Conservation (phyloP, 2,797 vertebrate genomes). For the Leuciscus waleckii region DNA sequence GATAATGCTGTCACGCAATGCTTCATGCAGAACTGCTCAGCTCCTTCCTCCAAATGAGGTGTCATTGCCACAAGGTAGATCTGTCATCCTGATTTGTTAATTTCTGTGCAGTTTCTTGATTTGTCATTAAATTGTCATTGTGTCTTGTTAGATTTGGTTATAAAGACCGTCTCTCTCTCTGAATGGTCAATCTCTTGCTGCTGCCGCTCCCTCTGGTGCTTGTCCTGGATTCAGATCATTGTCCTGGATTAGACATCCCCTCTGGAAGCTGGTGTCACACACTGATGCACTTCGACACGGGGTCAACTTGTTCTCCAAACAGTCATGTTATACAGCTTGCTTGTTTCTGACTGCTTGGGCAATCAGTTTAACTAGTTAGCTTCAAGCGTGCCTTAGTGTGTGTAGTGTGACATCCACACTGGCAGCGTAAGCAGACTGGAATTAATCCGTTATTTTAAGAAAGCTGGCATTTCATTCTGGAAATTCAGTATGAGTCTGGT, state of each 20-base stretch:
- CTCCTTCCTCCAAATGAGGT: not conserved
- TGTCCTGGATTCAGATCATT: slow-evolving; percentile 18
- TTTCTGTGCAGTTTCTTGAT: slow-evolving; percentile 23
- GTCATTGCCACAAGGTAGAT: slow-evolving; percentile 30
- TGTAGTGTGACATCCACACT: not conserved
- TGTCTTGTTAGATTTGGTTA: slow-evolving; percentile 31
- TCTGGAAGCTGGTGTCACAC: slow-evolving; percentile 30
- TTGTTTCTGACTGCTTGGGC: slow-evolving; percentile 17
- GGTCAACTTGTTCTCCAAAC: slow-evolving; percentile 29
- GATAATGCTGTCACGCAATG: not conserved
- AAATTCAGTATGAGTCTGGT: not conserved
- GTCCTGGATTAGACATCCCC: slow-evolving; percentile 29
- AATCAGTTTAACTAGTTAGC: slow-evolving; percentile 20
- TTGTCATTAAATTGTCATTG: slow-evolving; percentile 34
- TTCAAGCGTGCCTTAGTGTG: not conserved
- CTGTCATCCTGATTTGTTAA: slow-evolving; percentile 31
- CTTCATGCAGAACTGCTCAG: not conserved
- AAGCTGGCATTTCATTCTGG: slow-evolving; percentile 1
- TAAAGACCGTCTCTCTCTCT: not conserved
- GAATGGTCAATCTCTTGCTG: slow-evolving; percentile 9
- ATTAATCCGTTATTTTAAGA: not conserved
- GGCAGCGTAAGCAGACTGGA: not conserved
- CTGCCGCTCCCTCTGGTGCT: not conserved
- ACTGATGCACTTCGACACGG: slow-evolving; percentile 8
- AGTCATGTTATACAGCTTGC: slow-evolving; percentile 23